Evolutionary conservation across 35 echinoderm and acorn worm species (phyloP).

Genomic region (Strongylocentrotus purpuratus): DNA sequence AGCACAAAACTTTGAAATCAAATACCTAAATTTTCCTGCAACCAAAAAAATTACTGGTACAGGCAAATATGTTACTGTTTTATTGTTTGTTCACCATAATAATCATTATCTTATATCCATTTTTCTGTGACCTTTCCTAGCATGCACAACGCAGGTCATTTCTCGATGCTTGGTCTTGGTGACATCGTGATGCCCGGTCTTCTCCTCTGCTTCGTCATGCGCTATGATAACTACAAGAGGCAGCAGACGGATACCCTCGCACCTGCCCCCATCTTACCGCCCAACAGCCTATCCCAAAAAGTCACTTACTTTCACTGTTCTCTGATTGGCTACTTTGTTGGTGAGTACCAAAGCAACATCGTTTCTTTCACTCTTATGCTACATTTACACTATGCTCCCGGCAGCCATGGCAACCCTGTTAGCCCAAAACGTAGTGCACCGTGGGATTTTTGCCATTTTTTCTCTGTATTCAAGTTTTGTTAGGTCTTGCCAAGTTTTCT

Average conservation of each 20-base stretch:
- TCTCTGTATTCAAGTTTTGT: too few species aligned
- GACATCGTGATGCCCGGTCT: constrained; percentile 99
- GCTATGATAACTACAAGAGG: constrained; percentile 96
- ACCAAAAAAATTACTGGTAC: too few species aligned
- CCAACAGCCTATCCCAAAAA: constrained; percentile 80
- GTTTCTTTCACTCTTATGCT: background rate
- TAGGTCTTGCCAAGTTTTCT: too few species aligned
- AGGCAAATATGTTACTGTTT: too few species aligned
- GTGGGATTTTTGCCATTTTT: too few species aligned
- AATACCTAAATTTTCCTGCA: too few species aligned
- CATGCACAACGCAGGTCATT: constrained; percentile 94
- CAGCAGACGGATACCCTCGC: constrained; percentile 47
- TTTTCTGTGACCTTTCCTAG: constrained; percentile 56
- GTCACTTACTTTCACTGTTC: constrained; percentile 99
- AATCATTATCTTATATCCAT: background rate
- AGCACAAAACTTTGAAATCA: too few species aligned
- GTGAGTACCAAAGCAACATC: constrained; percentile 59
- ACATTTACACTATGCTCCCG: too few species aligned
- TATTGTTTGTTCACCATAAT: too few species aligned
- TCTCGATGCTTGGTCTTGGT: constrained; percentile 97
- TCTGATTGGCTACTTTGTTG: constrained; percentile 98
- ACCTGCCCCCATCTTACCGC: constrained; percentile 57
- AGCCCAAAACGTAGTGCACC: too few species aligned
- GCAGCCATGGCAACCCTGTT: too few species aligned
- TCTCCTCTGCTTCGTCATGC: constrained; percentile 95